Percentiles rank a stretch among this genome's conserved stretches.
phyloP scores from a whole-genome alignment of 1,140 invertebrate species.

The Homarus americanus region DNA sequence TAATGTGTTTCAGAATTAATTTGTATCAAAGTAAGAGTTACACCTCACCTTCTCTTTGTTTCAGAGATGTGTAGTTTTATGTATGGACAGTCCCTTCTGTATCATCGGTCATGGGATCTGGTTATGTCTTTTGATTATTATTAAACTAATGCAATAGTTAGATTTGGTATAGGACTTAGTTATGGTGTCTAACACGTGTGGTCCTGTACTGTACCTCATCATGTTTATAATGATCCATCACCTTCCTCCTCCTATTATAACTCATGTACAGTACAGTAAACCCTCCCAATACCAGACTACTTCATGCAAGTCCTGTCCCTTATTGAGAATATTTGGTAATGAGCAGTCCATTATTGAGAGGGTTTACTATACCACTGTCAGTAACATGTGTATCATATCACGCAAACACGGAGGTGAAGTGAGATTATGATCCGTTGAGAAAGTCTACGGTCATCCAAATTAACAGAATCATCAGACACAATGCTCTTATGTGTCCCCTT shows the following conservation, averaged over 20 bases:
- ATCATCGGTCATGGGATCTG: not conserved
- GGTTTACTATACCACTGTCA: no score
- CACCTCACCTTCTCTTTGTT: slow-evolving; percentile 4
- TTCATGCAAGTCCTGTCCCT: no score
- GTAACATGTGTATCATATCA: no score
- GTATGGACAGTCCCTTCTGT: slow-evolving; percentile 18
- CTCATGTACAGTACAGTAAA: no score
- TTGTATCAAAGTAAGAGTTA: not conserved
- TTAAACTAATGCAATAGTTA: not conserved
- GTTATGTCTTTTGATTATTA: not conserved
- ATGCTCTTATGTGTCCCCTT: no score
- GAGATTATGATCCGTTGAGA: no score
- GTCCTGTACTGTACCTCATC: not conserved
- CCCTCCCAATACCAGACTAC: no score
- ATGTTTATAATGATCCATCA: not conserved
- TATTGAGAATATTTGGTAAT: no score
- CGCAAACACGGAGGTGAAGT: no score
- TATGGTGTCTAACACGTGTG: not conserved
- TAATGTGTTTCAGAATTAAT: not conserved
- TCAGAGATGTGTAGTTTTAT: slow-evolving; percentile 54
- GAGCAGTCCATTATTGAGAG: no score
- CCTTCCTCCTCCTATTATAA: not conserved
- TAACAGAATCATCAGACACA: no score
- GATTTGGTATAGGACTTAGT: not conserved
- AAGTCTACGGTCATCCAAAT: no score